These are phyloP conservation scores for Nesogale talazaci DNA, from an alignment of 2,113 vertebrate genomes.

Conservation along the genomic window DNA sequence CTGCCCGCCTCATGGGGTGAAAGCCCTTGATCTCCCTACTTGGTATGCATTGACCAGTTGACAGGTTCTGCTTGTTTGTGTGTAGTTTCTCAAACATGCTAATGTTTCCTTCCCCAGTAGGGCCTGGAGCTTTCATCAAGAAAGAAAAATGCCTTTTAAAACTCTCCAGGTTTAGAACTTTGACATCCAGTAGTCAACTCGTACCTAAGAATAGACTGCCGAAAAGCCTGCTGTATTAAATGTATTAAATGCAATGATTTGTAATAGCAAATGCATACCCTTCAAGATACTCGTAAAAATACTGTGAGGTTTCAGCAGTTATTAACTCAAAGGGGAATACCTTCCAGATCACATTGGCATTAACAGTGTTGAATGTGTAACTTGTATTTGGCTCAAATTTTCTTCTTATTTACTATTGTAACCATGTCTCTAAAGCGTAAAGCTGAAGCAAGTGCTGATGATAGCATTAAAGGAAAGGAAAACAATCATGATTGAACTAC, in stretches of 20 bases:
- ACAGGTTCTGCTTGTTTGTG: constrained; percentile 69
- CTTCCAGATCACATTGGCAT: not conserved
- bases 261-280: not conserved
- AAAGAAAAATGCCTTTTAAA: constrained; percentile 25
- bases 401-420: not conserved
- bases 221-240: not conserved
- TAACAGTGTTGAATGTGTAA: not conserved
- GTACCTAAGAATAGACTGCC: not conserved
- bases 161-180: not conserved
- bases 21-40: constrained; percentile 75
- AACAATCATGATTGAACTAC: not conserved
- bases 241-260: not conserved
- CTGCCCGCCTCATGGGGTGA: constrained; percentile 50
- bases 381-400: not conserved
- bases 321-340: not conserved
- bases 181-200: not conserved
- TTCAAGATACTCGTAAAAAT: not conserved
- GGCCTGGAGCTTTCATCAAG: constrained; percentile 49
- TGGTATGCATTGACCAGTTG: constrained; percentile 66
- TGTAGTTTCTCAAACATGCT: constrained; percentile 69
- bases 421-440: not conserved
- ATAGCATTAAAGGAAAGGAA: not conserved
- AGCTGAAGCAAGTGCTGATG: not conserved
- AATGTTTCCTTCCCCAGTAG: constrained; percentile 63
- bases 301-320: not conserved